These are phyloP conservation scores for Syritta pipiens DNA, from an alignment of 2,888 invertebrate species.

Conservation along the genomic window DNA sequence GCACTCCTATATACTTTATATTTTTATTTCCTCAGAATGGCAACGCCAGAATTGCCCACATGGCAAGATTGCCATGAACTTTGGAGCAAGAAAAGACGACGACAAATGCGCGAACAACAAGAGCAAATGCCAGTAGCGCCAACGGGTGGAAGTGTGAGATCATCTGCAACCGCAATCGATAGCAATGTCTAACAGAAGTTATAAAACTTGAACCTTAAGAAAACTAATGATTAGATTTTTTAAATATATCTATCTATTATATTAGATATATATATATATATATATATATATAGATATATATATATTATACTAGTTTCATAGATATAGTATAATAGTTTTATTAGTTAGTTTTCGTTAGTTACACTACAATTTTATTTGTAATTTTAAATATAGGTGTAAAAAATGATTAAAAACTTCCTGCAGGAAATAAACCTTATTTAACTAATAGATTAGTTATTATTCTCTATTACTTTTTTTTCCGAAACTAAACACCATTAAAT, in stretches of 20 bases:
- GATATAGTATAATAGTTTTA: no score
- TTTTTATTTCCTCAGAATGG: constrained; percentile 83
- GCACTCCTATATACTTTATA: not conserved
- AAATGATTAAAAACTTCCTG: constrained; percentile 45
- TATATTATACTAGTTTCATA: no score
- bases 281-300: no score
- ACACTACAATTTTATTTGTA: constrained; percentile 52
- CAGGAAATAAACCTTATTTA: constrained; percentile 59
- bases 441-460: constrained; percentile 56
- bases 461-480: not conserved
- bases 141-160: constrained; percentile 21
- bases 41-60: constrained; percentile 91
- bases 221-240: constrained; percentile 52
- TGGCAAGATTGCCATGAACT: constrained; percentile 99
- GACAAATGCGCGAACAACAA: constrained; percentile 88
- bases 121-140: constrained; percentile 72
- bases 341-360: constrained; percentile 49
- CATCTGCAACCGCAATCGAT: constrained; percentile 42
- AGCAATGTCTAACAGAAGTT: constrained; percentile 60
- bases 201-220: constrained; percentile 56
- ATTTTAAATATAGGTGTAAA: constrained; percentile 60
- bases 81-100: constrained; percentile 97
- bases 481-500: constrained; percentile 25
- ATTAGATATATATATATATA: no score
- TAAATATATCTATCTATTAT: no score